Percentiles rank a stretch among this genome's conserved stretches.
Conservation (phyloP, 2,797 vertebrate species). For the Microctenopoma lineatum region DNA sequence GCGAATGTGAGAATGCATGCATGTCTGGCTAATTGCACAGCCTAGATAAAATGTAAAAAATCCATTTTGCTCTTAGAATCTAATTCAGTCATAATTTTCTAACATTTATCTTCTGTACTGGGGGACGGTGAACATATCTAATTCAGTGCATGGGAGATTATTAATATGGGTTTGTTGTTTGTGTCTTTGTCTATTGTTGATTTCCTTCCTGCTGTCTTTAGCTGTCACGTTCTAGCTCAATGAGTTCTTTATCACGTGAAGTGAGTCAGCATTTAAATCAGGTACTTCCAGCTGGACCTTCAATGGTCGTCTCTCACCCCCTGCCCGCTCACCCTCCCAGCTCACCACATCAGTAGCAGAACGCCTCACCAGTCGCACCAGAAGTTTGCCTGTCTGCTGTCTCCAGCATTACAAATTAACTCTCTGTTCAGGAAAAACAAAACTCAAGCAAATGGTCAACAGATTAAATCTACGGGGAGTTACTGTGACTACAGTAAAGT, state of each 20-base stretch:
- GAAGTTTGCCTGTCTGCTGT: slow-evolving; percentile 37
- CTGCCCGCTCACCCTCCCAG: slow-evolving; percentile 37
- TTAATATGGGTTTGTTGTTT: slow-evolving; percentile 82
- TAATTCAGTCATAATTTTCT: slow-evolving; percentile 47
- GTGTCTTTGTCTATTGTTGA: slow-evolving; percentile 79
- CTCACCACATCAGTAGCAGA: slow-evolving; percentile 45
- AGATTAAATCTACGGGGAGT: background rate
- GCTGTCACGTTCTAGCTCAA: slow-evolving; percentile 98
- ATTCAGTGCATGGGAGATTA: slow-evolving; percentile 80
- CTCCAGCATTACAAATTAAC: slow-evolving; percentile 49
- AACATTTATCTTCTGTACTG: slow-evolving; percentile 46
- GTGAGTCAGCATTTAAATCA: slow-evolving; percentile 98
- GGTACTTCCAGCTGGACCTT: slow-evolving; percentile 90
- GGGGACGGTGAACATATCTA: slow-evolving; percentile 64
- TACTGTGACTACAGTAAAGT: background rate
- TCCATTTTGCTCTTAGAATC: slow-evolving; percentile 50
- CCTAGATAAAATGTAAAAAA: slow-evolving; percentile 33
- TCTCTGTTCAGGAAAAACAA: slow-evolving; percentile 4
- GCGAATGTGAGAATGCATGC: slow-evolving; percentile 40
- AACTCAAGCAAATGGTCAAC: background rate
- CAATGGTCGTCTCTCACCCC: slow-evolving; percentile 43
- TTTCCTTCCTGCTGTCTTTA: slow-evolving; percentile 85
- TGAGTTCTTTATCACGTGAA: slow-evolving; percentile 98
- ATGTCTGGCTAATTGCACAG: slow-evolving; percentile 43
- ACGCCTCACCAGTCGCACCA: slow-evolving; percentile 48